Conservation (phyloP, 2,797 vertebrate genomes). For the Babyrousa celebensis region DNA sequence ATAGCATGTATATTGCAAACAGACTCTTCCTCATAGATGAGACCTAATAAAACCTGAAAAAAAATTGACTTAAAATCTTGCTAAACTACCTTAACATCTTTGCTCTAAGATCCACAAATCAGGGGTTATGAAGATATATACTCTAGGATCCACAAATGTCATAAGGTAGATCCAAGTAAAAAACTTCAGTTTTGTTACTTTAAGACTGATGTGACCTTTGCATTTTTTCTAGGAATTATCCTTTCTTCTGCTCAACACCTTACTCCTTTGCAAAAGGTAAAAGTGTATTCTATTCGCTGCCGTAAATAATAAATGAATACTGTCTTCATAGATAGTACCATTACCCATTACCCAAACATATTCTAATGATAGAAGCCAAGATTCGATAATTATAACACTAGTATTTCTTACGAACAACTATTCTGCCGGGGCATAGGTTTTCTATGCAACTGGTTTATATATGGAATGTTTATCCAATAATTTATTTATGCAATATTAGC, state of each 20-base stretch:
- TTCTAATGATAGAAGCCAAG: neutral
- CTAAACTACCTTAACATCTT: slow-evolving; percentile 10
- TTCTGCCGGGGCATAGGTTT: neutral
- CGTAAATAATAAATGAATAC: neutral
- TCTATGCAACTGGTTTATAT: neutral
- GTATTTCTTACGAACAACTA: neutral
- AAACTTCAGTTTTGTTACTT: slow-evolving; percentile 47
- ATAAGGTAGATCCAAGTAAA: neutral
- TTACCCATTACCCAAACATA: neutral
- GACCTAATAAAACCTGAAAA: neutral
- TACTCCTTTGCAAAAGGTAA: neutral
- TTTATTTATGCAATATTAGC: slow-evolving; percentile 19
- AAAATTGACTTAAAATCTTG: slow-evolving; percentile 4
- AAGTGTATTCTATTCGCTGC: neutral
- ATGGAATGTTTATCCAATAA: neutral
- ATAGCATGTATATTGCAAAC: neutral
- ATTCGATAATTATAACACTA: neutral
- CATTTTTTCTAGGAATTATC: neutral
- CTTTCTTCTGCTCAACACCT: neutral
- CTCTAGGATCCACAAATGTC: slow-evolving; percentile 8
- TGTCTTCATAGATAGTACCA: neutral
- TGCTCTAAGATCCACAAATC: neutral
- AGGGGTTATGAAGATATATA: neutral
- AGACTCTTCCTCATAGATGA: slow-evolving; percentile 34
- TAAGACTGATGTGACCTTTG: neutral